Evolutionary conservation across 2,888 invertebrate species (phyloP), one percentile per base, ranked within the genome.

Genomic region (Hofmannophila pseudospretella): DNA sequence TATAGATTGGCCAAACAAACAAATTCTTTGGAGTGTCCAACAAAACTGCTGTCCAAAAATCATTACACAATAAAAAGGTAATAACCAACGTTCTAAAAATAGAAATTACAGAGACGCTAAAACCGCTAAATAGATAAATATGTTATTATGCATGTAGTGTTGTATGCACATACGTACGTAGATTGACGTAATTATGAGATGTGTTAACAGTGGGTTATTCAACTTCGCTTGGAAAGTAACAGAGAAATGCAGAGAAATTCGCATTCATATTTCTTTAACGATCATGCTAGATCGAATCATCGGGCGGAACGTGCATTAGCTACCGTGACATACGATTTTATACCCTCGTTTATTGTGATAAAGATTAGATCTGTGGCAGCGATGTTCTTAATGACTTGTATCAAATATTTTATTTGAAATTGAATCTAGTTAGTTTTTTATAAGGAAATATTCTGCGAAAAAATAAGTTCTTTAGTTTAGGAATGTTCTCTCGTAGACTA

Each of bases 221-320:
- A 84, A 84, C 81, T 57, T 49, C 44, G 44, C 64, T 76, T 13
- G 20, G 20, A 61, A 80, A 82, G 81, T 82, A 80, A 67, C 64
- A 50, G 42, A 61, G 77, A 82, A 80, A 81, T 76, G 76, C 49
- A 66, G 78, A 77, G 79, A 81, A 76, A 81, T 76, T 77, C 72
- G 63, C 72, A 60, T 68, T 67, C 59, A 59, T 62, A 57, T 51
- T 51, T 51, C 56, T 54, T 56, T 58, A 53, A 59, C 56, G 67
- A 69, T 64, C 67, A 67, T 66, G 67, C 61, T 54, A 66, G 61
- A 67, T 65, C 49, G 47, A 59, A 44, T 51, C 56, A 57, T 44
- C 47, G 39, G 59, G 60, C 69, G 70, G 71, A 60, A 73, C 72
- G 55, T 14, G 29, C 3, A 19, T 20, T 32, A 9, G 9, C n/a